phyloP scores from a whole-genome alignment of 2,113 vertebrate species.

The Daphoenositta chrysoptera region DNA sequence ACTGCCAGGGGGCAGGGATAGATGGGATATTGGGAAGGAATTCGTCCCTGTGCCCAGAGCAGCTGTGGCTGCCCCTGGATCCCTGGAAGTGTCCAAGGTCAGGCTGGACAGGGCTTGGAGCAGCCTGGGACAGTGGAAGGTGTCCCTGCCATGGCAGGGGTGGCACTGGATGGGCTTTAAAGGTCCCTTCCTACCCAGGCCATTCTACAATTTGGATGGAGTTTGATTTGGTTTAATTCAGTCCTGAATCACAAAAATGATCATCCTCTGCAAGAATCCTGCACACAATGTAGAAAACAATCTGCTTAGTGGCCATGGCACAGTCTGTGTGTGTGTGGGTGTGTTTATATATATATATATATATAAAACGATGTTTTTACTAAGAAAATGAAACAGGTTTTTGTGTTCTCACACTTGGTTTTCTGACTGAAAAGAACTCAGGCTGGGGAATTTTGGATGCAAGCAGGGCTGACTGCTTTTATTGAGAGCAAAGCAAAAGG shows the following conservation, averaged over 20 bases:
- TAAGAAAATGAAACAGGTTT: background rate
- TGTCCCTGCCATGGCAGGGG: background rate
- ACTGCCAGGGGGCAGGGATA: background rate
- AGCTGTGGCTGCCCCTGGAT: background rate
- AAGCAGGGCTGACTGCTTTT: background rate
- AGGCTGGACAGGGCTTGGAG: fast-evolving
- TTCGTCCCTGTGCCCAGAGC: background rate
- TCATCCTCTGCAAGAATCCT: background rate
- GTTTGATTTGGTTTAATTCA: background rate
- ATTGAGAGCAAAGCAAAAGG: background rate
- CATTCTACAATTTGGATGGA: fast-evolving
- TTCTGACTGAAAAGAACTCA: background rate
- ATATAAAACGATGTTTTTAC: background rate
- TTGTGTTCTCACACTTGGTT: background rate
- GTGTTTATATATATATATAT: too few species aligned
- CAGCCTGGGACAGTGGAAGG: fast-evolving
- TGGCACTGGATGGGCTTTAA: background rate
- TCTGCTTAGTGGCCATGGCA: background rate
- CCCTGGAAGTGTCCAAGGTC: background rate
- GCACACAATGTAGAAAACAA: background rate
- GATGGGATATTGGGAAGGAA: background rate
- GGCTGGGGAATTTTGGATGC: background rate
- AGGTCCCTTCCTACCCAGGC: background rate
- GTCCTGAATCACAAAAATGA: background rate
- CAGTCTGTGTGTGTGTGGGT: background rate